Base-by-base conservation (phyloP, 2,888 invertebrate species). In the Macrosoma leucophasiata region DNA sequence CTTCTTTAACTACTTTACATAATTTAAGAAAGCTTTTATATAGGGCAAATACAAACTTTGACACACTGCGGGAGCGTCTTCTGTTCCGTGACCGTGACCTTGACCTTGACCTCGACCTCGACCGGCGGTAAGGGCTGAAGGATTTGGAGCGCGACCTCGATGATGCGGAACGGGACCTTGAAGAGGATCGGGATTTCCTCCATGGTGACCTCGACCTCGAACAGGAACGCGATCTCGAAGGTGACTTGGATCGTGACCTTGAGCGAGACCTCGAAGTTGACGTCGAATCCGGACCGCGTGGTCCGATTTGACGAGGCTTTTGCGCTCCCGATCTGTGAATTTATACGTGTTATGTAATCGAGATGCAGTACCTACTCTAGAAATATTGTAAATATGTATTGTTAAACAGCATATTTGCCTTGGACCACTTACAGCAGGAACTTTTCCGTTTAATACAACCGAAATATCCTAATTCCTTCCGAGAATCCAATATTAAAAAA, bases 11-110 rank as follows among this genome's bases (percentile, higher is more conserved):
- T 24, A 29, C 9, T 21, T 21, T 17, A 21, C 4, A 20, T 29
- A 3, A 3, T n/a, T 30, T 10, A 14, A 5, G 13, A 22, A 14
- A 2, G 9, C 18, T 10, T 26, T 11, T 26, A 8, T 29, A 29
- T 27, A 40, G 1, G 33, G 30, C 12, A 51, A 51, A 62, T 74
- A 79, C 81, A 66, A 65, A 82, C 82, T 79, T 81, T 51, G 59
- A 43, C 2, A 67, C 67, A 39, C 76, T 81, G 37, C 68, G 59
- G 17, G 79, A 78, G 13, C 68, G 62, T 54, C 68, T 64, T 41
- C 53, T 65, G 50, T 62, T 65, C 46, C 65, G 63, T 33, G 52
- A 43, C 24, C 38, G 43, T n/a, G 70, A 61, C 38, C 62, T 55
- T 10, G 71, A 69, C 29, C 58, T 49, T 6, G 61, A 64, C 59